Base-by-base conservation (phyloP, 2,888 invertebrate genomes). In the Cylindroiulus punctatus region DNA sequence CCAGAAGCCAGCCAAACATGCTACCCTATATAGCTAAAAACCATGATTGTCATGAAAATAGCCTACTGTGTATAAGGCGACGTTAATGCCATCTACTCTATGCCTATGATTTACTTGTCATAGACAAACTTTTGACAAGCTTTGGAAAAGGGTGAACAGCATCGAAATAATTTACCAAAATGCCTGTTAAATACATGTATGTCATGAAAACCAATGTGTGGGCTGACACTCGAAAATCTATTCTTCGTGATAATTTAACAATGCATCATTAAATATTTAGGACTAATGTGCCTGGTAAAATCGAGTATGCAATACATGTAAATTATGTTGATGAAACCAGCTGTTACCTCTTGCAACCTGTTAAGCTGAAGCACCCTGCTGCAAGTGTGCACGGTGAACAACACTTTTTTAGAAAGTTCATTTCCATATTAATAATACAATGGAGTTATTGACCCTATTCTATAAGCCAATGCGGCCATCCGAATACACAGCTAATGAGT, bases 381-480 rank as follows among this genome's bases (percentile, higher is more conserved):
- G n/a, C n/a, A 8, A 22, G 26, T 26, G 65, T 65, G 26, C 65
- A 65, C 65, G 65, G 1, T 26, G 26, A 65, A 65, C 26, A 65
- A 65, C 65, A 65, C n/a, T n/a, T 26, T 65, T 65, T 65, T 10
- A 65, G 26, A 65, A 65, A 65, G 26, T 26, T 65, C 65, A 65
- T 65, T 65, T 65, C 65, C 65, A 65, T 65, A 65, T 65, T 65
- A 65, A 65, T 65, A 65, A 65, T 26, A 65, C 65, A 26, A 65
- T 65, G 65, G 65, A 65, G 65, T 65, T 26, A 26, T 26, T 65
- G 65, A 65, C 65, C 65, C 65, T 22, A 22, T 57, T 57, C 22
- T 65, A n/a, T 65, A 65, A 65, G 12, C 26, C 65, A 65, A 26
- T 65, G 26, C 4, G 26, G 65, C 22, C 57, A 22, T 57, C 57